phyloP scores from a whole-genome alignment of 1,140 invertebrate genomes.

The Hypsibius dujardini region DNA sequence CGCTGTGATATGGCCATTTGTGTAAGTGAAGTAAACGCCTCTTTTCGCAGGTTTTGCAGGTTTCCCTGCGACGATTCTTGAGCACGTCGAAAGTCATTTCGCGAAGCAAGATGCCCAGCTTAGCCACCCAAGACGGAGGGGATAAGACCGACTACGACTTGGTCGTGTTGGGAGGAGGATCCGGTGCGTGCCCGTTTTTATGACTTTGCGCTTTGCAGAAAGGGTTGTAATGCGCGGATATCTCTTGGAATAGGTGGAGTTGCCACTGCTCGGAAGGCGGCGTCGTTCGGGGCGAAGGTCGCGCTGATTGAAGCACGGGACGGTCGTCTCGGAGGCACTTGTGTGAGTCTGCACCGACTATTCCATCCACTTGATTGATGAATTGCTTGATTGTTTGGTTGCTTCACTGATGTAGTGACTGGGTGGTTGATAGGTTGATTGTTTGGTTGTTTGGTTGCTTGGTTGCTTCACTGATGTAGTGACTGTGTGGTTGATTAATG shows the following conservation, averaged over 20 bases:
- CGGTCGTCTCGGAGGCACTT: slow-evolving; percentile 38
- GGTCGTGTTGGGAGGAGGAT: slow-evolving; percentile 2
- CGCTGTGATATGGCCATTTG: too few species aligned
- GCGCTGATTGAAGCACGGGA: slow-evolving; percentile 34
- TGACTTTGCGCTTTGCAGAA: neutral
- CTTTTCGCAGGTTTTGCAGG: too few species aligned
- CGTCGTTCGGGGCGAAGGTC: slow-evolving; percentile 38
- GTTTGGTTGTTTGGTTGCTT: neutral
- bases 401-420: too few species aligned
- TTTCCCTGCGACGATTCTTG: too few species aligned
- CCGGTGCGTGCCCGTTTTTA: slow-evolving; percentile 6
- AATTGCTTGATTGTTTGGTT: too few species aligned
- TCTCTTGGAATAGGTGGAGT: slow-evolving; percentile 41
- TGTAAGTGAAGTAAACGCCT: too few species aligned
- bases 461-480: neutral
- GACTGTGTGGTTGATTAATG: slow-evolving; percentile 14
- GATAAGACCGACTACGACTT: slow-evolving; percentile 14
- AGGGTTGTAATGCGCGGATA: neutral
- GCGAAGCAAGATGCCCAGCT: too few species aligned
- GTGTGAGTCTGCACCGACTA: too few species aligned
- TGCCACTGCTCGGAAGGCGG: slow-evolving; percentile 39
- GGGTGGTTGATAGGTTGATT: too few species aligned
- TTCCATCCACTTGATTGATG: too few species aligned
- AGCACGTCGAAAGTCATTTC: too few species aligned
- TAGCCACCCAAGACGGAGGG: too few species aligned